These are phyloP conservation scores for Athene cunicularia DNA, from an alignment of 2,113 vertebrate genomes.

Conservation along the genomic window DNA sequence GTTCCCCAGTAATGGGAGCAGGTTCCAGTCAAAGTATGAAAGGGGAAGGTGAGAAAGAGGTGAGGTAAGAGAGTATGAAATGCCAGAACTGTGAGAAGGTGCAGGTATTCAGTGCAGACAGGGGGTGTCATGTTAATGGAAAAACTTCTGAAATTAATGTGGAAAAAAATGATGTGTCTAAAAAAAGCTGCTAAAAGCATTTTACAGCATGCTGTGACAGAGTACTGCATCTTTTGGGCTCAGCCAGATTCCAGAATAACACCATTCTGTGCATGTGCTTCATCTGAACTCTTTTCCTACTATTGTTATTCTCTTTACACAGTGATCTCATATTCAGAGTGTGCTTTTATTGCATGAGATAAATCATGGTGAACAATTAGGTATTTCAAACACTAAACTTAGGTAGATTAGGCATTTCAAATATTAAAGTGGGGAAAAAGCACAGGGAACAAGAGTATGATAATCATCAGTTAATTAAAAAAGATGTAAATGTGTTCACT, in stretches of 20 bases:
- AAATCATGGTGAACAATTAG: slow-evolving; percentile 42
- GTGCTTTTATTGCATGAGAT: slow-evolving; percentile 30
- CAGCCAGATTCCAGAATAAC: not conserved
- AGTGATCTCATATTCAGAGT: not conserved
- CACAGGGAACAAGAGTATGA: not conserved
- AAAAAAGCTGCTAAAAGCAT: not conserved
- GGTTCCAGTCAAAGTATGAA: not conserved
- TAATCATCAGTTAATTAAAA: slow-evolving; percentile 44
- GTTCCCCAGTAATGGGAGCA: not conserved
- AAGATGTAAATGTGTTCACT: slow-evolving; percentile 32
- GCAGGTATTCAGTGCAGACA: not conserved
- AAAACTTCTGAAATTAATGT: not conserved
- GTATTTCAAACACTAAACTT: slow-evolving; percentile 54
- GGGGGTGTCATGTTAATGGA: not conserved
- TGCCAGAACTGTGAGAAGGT: not conserved
- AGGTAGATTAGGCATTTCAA: slow-evolving; percentile 48
- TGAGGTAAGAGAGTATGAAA: not conserved
- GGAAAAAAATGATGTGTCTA: not conserved
- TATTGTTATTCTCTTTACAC: not conserved
- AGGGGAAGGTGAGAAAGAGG: not conserved
- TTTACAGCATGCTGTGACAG: not conserved
- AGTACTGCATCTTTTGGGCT: not conserved
- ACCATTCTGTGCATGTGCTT: not conserved
- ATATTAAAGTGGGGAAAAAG: slow-evolving; percentile 39
- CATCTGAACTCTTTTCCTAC: not conserved